A percentile compares a stretch with the other conserved stretches of the same genome.
Conservation (phyloP, 1,140 invertebrate species). For the Armadillidium nasatum region DNA sequence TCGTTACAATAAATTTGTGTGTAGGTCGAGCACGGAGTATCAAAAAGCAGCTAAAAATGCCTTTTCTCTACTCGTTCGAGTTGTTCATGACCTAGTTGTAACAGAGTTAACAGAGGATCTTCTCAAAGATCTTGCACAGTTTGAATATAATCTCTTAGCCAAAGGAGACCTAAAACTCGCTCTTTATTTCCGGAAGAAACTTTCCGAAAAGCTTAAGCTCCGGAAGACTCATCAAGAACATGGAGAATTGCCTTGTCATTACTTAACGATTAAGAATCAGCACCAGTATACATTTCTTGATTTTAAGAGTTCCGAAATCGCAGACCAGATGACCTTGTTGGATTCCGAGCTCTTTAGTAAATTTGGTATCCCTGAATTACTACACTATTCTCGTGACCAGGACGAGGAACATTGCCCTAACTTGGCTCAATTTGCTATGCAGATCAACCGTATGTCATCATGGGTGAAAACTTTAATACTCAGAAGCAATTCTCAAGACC, state of each 20-base stretch:
- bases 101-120: slow-evolving; percentile 57
- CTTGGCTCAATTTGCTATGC: slow-evolving; percentile 93
- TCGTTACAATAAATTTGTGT: slow-evolving; percentile 73
- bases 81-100: slow-evolving; percentile 85
- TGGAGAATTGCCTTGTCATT: slow-evolving; percentile 18
- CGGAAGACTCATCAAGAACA: slow-evolving; percentile 55
- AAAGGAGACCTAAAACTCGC: slow-evolving; percentile 80
- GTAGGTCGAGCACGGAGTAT: slow-evolving; percentile 64
- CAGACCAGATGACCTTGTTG: slow-evolving; percentile 96
- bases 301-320: slow-evolving; percentile 86
- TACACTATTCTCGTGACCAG: slow-evolving; percentile 95
- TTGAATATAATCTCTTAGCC: slow-evolving; percentile 81
- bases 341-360: slow-evolving; percentile 93
- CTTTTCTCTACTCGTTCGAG: slow-evolving; percentile 81
- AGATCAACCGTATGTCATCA: slow-evolving; percentile 99
- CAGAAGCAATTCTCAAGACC: slow-evolving; percentile 54
- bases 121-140: slow-evolving; percentile 64
- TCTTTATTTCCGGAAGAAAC: slow-evolving; percentile 78
- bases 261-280: slow-evolving; percentile 12
- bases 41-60: slow-evolving; percentile 77
- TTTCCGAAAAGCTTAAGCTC: slow-evolving; percentile 78
- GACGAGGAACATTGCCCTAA: slow-evolving; percentile 95
- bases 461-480: slow-evolving; percentile 58
- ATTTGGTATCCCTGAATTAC: slow-evolving; percentile 93
- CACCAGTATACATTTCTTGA: slow-evolving; percentile 64